These are phyloP conservation scores for Latrodectus geometricus DNA, from an alignment of 1,140 invertebrate species.

Conservation along the genomic window DNA sequence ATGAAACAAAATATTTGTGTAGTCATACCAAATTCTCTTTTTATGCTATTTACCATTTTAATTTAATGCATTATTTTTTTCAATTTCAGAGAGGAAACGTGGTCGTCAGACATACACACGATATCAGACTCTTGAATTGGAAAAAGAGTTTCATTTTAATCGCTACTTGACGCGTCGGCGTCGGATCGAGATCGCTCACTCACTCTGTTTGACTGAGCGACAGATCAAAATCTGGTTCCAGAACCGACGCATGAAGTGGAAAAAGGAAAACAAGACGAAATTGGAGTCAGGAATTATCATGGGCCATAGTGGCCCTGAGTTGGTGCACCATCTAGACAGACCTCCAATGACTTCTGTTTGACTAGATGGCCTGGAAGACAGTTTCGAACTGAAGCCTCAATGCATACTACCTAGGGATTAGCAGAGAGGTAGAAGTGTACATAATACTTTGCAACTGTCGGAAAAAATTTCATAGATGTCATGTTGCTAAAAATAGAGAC, in stretches of 20 bases:
- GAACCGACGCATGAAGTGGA: constrained; percentile 72
- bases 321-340: constrained; percentile 54
- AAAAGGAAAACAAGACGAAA: constrained; percentile 76
- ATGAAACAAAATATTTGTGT: too few relatives aligned
- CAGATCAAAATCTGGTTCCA: constrained; percentile 94
- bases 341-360: constrained; percentile 54
- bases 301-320: constrained; percentile 29
- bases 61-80: neutral
- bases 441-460: too few relatives aligned
- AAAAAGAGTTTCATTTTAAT: constrained; percentile 59
- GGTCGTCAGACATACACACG: constrained; percentile 97
- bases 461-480: too few relatives aligned
- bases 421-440: constrained; percentile 2
- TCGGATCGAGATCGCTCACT: constrained; percentile 87
- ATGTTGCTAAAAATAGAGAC: too few relatives aligned
- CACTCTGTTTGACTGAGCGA: constrained; percentile 67
- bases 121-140: constrained; percentile 81
- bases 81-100: constrained; percentile 75
- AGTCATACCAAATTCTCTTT: neutral
- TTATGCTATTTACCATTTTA: neutral
- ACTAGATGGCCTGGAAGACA: constrained; percentile 11
- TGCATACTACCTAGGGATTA: constrained; percentile 16
- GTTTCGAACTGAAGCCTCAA: constrained; percentile 14
- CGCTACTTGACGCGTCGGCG: constrained; percentile 95
- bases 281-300: constrained; percentile 48